Evolutionary conservation across 1,140 invertebrate species (phyloP), one percentile per base, ranked within the genome.

Genomic region (Caenorhabditis elegans): DNA sequence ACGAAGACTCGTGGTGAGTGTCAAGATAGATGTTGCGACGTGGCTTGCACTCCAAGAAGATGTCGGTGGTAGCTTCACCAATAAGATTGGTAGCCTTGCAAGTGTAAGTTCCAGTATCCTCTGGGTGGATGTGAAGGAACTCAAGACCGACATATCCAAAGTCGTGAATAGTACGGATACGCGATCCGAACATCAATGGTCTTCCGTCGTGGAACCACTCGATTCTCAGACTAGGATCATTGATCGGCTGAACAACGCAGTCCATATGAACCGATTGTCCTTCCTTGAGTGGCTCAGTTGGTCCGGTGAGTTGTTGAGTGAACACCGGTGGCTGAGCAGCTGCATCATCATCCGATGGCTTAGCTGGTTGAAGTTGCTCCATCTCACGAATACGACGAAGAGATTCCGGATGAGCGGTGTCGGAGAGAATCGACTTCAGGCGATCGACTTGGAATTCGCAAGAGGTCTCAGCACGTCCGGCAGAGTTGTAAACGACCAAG

Each of bases 101-200:
- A 92, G 95, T 95, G 90, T 98, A 98, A 1, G 96, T 94, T 51
- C 97, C 98, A 90, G 95, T 93, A 90, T 99, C 97, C 91, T 98
- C 95, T 79, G 94, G 94, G 83, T 96, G 93, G 5, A 97, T 93
- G 43, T 85, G 84, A 28, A 84, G 77, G 79, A 84, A 84, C 60
- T 97, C 96, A 78, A 98, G 92, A 60, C 95, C 95, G 17, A 95
- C 95, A 88, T 96, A 97, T 53, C 95, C 95, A 91, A 97, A 97
- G 90, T 97, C 95, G 88, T 95, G 95, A 93, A 97, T 96, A 60
- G 94, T 96, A 70, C 95, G 93, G 91, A 96, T 96, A 84, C 95
- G 92, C 17, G 95, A 95, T 87, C 93, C 93, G 92, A 87, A 87
- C 43, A 78, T 76, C 3, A 89, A 79, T 17, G 88, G 88, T 26